Conservation (phyloP, 2,113 vertebrate species). For the Phylloscopus trochiloides region DNA sequence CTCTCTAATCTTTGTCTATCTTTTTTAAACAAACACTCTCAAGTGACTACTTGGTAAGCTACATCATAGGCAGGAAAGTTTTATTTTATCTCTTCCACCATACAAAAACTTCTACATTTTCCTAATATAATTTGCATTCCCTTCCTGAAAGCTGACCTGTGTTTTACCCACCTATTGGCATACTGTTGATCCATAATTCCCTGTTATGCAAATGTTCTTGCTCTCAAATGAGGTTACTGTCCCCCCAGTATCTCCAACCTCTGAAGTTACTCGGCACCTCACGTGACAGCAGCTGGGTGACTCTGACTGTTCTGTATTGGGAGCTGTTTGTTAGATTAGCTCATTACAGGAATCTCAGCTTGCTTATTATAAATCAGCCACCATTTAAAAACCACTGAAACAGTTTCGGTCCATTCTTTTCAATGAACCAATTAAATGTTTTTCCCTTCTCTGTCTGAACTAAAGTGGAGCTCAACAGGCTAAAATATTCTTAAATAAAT, state of each 20-base stretch:
- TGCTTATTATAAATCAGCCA: background rate
- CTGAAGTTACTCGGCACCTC: background rate
- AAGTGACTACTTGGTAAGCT: background rate
- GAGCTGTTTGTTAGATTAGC: background rate
- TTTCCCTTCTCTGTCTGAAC: background rate
- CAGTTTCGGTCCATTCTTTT: background rate
- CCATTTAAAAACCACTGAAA: background rate
- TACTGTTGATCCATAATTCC: background rate
- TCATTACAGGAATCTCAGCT: background rate
- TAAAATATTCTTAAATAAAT: background rate
- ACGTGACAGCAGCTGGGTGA: background rate
- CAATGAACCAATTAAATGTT: background rate
- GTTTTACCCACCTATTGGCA: background rate
- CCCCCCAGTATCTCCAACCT: background rate
- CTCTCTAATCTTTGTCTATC: background rate
- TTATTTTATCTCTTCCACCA: background rate
- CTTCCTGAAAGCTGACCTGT: background rate
- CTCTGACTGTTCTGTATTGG: background rate
- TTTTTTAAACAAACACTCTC: background rate
- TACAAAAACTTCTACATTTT: background rate
- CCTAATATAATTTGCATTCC: background rate
- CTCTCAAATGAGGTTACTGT: background rate
- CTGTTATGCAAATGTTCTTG: background rate
- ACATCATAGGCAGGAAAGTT: background rate
- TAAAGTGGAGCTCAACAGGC: background rate